Percentiles rank a stretch among this genome's conserved stretches.
Conservation (phyloP, 2,888 invertebrate species). For the Pammene fasciana region DNA sequence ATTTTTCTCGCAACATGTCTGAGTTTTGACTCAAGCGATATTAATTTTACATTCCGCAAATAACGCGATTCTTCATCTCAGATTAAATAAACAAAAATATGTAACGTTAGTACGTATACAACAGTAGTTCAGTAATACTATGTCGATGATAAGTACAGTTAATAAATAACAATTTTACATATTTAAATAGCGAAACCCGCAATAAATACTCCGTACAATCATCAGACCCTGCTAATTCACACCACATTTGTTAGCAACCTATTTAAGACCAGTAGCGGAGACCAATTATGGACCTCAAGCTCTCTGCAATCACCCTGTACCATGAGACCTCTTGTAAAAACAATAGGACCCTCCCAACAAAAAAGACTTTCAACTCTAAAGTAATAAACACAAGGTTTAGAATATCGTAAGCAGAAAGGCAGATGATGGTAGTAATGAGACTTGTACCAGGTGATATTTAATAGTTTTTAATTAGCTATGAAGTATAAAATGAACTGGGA, state of each 20-base stretch:
- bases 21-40: too few species aligned
- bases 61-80: too few species aligned
- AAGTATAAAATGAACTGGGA: conserved; percentile 11
- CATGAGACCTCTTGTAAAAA: conserved; percentile 40
- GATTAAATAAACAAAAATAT: too few species aligned
- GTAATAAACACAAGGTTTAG: neutral
- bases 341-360: conserved; percentile 16
- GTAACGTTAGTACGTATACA: too few species aligned
- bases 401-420: neutral
- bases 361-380: conserved; percentile 13
- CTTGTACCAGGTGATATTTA: conserved; percentile 23
- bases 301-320: conserved; percentile 46
- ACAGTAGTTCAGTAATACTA: too few species aligned
- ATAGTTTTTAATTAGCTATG: conserved; percentile 21
- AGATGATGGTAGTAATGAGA: conserved; percentile 30
- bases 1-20: too few species aligned
- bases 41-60: too few species aligned
- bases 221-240: conserved; percentile 59
- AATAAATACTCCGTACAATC: conserved; percentile 40
- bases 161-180: neutral
- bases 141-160: neutral
- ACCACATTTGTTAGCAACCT: conserved; percentile 69
- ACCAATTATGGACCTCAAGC: conserved; percentile 63
- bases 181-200: conserved; percentile 43
- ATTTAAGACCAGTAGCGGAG: conserved; percentile 68